Percentiles rank a stretch among this genome's conserved stretches.
These are phyloP conservation scores for Serripes groenlandicus DNA, from an alignment of 2,888 invertebrate species.

Conservation along the genomic window DNA sequence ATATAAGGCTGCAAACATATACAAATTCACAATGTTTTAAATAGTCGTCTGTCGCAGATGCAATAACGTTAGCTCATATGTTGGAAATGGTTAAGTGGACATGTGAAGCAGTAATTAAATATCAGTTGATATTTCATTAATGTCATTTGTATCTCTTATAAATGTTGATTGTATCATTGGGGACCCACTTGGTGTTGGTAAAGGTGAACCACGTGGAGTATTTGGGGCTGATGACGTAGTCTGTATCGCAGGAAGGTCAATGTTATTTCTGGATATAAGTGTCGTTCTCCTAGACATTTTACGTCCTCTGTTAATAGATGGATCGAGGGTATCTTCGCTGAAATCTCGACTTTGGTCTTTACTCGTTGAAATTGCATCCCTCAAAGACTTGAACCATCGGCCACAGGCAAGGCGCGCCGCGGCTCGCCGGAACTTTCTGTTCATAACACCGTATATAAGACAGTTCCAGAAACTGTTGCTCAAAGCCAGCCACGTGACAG, in stretches of 20 bases:
- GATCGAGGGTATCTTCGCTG: slow-evolving; percentile 37
- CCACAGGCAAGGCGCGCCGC: slow-evolving; percentile 57
- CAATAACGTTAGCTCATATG: too few relatives aligned
- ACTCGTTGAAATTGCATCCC: slow-evolving; percentile 22
- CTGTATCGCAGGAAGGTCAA: not conserved
- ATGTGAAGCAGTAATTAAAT: too few relatives aligned
- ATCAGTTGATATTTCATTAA: not conserved
- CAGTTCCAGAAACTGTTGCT: slow-evolving; percentile 69
- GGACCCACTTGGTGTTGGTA: not conserved
- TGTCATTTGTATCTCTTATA: not conserved
- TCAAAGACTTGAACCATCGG: slow-evolving; percentile 43
- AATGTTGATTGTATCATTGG: not conserved
- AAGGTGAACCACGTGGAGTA: slow-evolving; percentile 3
- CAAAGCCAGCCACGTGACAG: slow-evolving; percentile 64
- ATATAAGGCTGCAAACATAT: too few relatives aligned
- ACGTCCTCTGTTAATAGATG: slow-evolving; percentile 26
- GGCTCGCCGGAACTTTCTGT: slow-evolving; percentile 65
- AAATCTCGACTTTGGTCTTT: slow-evolving; percentile 41
- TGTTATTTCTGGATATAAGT: not conserved
- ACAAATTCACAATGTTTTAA: too few relatives aligned
- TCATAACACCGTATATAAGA: slow-evolving; percentile 65
- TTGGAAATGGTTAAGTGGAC: too few relatives aligned
- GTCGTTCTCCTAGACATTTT: slow-evolving; percentile 10
- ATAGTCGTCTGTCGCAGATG: too few relatives aligned
- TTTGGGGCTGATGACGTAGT: slow-evolving; percentile 1